These are phyloP conservation scores for Pluvianellus socialis DNA, from an alignment of 2,113 vertebrate species.

Conservation along the genomic window DNA sequence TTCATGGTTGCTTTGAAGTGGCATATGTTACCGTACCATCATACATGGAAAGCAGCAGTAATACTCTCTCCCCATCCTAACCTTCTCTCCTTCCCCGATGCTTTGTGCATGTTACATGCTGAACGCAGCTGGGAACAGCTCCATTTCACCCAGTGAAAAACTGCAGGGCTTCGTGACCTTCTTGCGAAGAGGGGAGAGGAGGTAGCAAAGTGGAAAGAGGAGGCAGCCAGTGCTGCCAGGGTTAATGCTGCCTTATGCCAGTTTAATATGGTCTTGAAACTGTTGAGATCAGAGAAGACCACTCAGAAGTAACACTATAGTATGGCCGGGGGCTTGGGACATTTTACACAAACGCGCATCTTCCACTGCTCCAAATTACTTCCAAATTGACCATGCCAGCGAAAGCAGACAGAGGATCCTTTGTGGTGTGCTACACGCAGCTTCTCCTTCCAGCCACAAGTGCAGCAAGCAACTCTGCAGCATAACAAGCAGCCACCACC, in stretches of 20 bases:
- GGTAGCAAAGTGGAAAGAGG: neutral
- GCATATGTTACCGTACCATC: accelerated
- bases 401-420: neutral
- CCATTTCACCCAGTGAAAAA: neutral
- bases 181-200: neutral
- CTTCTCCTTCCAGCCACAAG: neutral
- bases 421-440: neutral
- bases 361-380: neutral
- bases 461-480: neutral
- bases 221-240: neutral
- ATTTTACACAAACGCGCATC: accelerated
- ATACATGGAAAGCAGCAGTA: neutral
- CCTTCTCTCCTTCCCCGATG: neutral
- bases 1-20: neutral
- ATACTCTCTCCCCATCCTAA: neutral
- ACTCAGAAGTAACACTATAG: neutral
- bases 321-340: neutral
- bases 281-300: neutral
- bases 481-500: neutral
- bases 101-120: accelerated
- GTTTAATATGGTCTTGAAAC: neutral
- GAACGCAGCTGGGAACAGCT: neutral
- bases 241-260: neutral
- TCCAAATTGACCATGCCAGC: neutral
- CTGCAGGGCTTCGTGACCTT: neutral